A percentile compares a stretch with the other conserved stretches of the same genome.
Evolutionary conservation across 2,797 vertebrate genomes (phyloP).

Genomic region (Molossus alvarezi): DNA sequence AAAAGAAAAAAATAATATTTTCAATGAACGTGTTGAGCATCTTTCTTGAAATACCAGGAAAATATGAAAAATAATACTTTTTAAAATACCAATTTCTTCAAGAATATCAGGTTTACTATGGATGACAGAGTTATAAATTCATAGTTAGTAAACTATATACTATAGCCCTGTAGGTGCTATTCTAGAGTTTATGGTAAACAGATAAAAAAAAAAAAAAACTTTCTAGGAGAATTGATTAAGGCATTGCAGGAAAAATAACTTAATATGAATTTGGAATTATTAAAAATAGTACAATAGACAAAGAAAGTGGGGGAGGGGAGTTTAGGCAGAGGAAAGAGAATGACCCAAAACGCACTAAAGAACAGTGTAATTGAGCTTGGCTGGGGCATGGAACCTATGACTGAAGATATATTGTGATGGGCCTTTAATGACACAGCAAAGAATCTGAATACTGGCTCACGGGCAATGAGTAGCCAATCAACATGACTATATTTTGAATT

Average conservation of each 20-base stretch:
- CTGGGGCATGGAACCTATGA: background rate
- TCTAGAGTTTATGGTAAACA: background rate
- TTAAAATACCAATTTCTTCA: background rate
- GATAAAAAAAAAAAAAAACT: background rate
- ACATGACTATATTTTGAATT: background rate
- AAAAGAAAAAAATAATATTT: background rate
- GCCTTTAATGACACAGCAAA: background rate
- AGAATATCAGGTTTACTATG: background rate
- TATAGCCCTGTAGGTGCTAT: background rate
- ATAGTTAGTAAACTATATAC: background rate
- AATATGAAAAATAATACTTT: background rate
- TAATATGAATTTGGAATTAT: background rate
- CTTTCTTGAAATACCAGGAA: constrained; percentile 14
- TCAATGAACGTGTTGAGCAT: background rate
- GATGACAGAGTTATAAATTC: constrained; percentile 22
- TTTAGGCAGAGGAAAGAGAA: background rate
- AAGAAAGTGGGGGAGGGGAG: background rate
- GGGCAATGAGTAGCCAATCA: background rate
- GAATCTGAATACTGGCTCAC: background rate
- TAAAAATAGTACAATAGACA: background rate
- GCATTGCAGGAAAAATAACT: background rate
- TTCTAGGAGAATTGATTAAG: background rate
- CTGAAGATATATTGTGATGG: background rate
- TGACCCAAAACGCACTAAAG: background rate
- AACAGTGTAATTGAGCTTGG: background rate